phyloP scores from a whole-genome alignment of 2,888 invertebrate species.

The Platerodrilus igneus region DNA sequence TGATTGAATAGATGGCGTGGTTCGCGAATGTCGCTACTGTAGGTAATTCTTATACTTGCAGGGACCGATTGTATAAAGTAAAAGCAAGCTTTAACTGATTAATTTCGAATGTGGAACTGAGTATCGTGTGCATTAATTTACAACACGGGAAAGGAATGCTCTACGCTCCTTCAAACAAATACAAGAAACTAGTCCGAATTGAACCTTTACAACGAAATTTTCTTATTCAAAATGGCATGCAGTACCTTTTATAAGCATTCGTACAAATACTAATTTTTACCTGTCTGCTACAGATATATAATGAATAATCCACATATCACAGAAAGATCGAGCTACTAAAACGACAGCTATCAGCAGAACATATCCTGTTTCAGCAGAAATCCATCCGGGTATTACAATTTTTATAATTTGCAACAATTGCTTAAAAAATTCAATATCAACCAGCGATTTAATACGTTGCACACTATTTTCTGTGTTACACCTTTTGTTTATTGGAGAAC shows the following conservation, averaged over 20 bases:
- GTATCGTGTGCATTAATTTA: too few species aligned
- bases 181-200: too few species aligned
- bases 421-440: slow-evolving; percentile 67
- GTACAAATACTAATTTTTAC: slow-evolving; percentile 46
- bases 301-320: slow-evolving; percentile 97
- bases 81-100: too few species aligned
- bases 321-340: slow-evolving; percentile 82
- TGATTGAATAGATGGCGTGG: too few species aligned
- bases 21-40: too few species aligned
- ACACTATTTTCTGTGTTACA: slow-evolving; percentile 67
- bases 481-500: slow-evolving; percentile 67
- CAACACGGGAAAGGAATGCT: too few species aligned
- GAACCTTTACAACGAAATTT: too few species aligned
- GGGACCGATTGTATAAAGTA: too few species aligned
- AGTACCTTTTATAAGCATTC: not conserved
- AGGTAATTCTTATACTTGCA: too few species aligned
- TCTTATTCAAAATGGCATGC: too few species aligned
- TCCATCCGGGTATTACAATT: slow-evolving; percentile 74
- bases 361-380: slow-evolving; percentile 71
- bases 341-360: slow-evolving; percentile 71
- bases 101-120: too few species aligned
- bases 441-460: slow-evolving; percentile 64
- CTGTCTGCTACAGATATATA: slow-evolving; percentile 91
- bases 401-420: slow-evolving; percentile 65
- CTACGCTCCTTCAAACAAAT: too few species aligned